phyloP scores from a whole-genome alignment of 2,113 vertebrate genomes.

The Thunnus maccoyii region DNA sequence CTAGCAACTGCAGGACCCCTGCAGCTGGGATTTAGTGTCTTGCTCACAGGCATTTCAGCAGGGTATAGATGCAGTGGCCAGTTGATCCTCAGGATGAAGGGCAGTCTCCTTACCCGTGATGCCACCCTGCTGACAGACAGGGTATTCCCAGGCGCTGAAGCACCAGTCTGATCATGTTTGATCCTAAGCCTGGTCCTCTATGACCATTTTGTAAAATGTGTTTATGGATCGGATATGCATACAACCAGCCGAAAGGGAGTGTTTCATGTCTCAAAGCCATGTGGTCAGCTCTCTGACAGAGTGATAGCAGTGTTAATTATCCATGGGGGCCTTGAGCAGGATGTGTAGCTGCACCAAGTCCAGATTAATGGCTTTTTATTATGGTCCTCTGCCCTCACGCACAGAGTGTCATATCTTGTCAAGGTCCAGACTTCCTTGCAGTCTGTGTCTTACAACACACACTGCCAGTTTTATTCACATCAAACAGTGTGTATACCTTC shows the following conservation, averaged over 20 bases:
- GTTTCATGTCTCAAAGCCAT: conserved; percentile 47
- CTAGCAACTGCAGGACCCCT: conserved; percentile 5
- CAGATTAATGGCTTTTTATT: conserved; percentile 70
- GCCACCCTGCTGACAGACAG: conserved; percentile 18
- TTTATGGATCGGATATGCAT: conserved; percentile 27
- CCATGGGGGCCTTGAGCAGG: conserved; percentile 52
- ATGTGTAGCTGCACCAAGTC: conserved; percentile 59
- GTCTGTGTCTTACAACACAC: conserved; percentile 63
- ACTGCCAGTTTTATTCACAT: conserved; percentile 66
- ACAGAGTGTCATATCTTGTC: conserved; percentile 71
- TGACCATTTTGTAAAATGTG: conserved; percentile 44
- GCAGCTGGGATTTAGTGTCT: conserved; percentile 28
- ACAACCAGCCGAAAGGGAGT: conserved; percentile 18
- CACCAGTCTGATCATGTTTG: conserved; percentile 27
- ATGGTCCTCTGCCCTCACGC: conserved; percentile 59
- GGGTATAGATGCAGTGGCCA: conserved; percentile 10
- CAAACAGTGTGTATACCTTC: conserved; percentile 55
- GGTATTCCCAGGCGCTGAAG: conserved; percentile 26
- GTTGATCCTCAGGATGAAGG: conserved; percentile 28
- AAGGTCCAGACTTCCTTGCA: conserved; percentile 71
- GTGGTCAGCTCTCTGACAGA: conserved; percentile 54
- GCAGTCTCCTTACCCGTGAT: background rate
- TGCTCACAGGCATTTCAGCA: conserved; percentile 31
- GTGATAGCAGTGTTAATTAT: conserved; percentile 55
- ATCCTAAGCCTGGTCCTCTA: conserved; percentile 32